Evolutionary conservation across 2,888 invertebrate species (phyloP), one percentile per base, ranked within the genome.

Genomic region (Odiellus spinosus): DNA sequence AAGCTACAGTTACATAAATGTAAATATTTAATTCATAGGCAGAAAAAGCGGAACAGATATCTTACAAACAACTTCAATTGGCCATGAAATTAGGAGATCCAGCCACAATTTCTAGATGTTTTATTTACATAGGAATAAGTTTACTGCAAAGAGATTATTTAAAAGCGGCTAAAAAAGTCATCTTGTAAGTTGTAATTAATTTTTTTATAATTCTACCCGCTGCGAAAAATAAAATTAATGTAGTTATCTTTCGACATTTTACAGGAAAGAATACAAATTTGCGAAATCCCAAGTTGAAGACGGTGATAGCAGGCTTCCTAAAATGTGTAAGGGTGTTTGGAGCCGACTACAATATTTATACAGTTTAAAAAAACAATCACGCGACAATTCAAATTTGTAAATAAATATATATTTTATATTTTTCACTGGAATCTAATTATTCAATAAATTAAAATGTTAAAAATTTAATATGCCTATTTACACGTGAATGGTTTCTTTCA

Each of bases 11-110:
- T n/a, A n/a, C n/a, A n/a, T n/a, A n/a, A 26, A 26, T 26, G 4
- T 6, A 26, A 26, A 26, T 8, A 6, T 26, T 4, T 8, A 26
- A 26, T 26, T 26, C 4, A 15, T 64, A 85, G 85, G 91, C 93
- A 12, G 74, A 80, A 60, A 79, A 79, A 59, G 95, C 95, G 26
- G 88, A 86, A 0, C 76, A 77, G 62, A 90, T 91, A 64, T 90
- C 93, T 11, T 44, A 78, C 15, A 73, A 80, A 52, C 95, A 96
- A 63, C 73, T 91, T 52, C 73, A 73, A 60, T 69, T 95, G 20
- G 90, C 91, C 0, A 61, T 78, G 51, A 74, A 78, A 59, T 70
- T 90, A 36, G 84, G 82, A 1, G 90, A 95, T 67, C 83, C 86
- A 0, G 73, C 76, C 33, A 67, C 85, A 42, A 77, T 81, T 35